Base-by-base conservation (phyloP, 2,888 invertebrate species). In the Phrixothrix hirtus region DNA sequence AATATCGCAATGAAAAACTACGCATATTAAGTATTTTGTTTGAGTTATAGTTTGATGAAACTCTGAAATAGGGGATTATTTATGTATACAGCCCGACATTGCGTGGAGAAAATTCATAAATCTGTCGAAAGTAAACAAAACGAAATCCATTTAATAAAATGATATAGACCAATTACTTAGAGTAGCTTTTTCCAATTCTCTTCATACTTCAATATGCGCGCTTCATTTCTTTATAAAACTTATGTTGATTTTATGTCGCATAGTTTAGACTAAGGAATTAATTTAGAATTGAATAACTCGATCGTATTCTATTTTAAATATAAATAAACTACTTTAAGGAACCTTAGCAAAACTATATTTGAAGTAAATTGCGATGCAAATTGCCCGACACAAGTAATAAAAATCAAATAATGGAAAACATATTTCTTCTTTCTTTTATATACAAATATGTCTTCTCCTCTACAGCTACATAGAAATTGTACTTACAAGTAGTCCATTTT, bases 81-180 rank as follows among this genome's bases (percentile, higher is more conserved):
- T 50, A 50, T 50, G 37, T 50, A 43, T 50, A 43, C 36, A 25
- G 49, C 32, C 27, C 43, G 43, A 15, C 49, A 37, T 38, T 42
- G 36, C 49, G 29, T 43, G 36, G 43, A 42, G 35, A 42, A 43
- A 50, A 43, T 42, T 50, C 49, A 50, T 50, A 50, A 50, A 50
- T 50, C 49, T 50, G 43, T 43, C 42, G 15, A 37, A 31, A 26
- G 25, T 37, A 37, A 50, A 50, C 37, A 38, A 37, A 50, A 37
- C 25, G 34, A 41, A 48, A 43, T 43, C 49, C 49, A 43, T 50
- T 50, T 50, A 50, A 50, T 43, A 50, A 43, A 50, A 50, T 50
- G 37, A 43, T 50, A 36, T 43, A 50, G 37, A 50, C 49, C 49
- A 50, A 50, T 50, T 50, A 50, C 49, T 50, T 50, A 43, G 43